phyloP scores from a whole-genome alignment of 2,113 vertebrate species.

The Strix aluco region DNA sequence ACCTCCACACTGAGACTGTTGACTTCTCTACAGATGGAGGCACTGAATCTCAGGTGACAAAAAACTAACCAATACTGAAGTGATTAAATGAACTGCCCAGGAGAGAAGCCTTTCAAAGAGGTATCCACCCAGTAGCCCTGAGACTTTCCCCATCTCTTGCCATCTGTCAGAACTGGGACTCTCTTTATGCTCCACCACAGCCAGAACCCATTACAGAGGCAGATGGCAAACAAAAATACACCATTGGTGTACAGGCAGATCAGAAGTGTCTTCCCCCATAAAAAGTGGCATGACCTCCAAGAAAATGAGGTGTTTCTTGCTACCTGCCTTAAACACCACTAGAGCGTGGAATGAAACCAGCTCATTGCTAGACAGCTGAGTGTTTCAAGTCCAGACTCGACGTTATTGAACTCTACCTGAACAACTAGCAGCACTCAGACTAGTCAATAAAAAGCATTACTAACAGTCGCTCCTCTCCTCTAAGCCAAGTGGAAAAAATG shows the following conservation, averaged over 20 bases:
- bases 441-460: neutral
- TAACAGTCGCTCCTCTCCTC: neutral
- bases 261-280: neutral
- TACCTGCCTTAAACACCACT: neutral
- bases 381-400: neutral
- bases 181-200: neutral
- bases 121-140: fast-evolving
- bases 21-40: neutral
- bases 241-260: neutral
- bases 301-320: neutral
- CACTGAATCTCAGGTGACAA: neutral
- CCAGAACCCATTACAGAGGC: neutral
- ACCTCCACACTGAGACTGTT: neutral
- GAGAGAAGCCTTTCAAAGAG: neutral
- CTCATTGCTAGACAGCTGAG: neutral
- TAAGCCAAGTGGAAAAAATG: neutral
- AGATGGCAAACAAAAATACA: neutral
- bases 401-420: neutral
- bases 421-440: neutral
- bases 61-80: neutral
- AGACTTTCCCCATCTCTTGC: neutral
- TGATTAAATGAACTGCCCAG: neutral
- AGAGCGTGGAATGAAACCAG: neutral
- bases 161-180: neutral
- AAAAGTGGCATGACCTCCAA: neutral